Evolutionary conservation across 2,113 vertebrate species (phyloP).

Genomic region (Siniperca knerii): DNA sequence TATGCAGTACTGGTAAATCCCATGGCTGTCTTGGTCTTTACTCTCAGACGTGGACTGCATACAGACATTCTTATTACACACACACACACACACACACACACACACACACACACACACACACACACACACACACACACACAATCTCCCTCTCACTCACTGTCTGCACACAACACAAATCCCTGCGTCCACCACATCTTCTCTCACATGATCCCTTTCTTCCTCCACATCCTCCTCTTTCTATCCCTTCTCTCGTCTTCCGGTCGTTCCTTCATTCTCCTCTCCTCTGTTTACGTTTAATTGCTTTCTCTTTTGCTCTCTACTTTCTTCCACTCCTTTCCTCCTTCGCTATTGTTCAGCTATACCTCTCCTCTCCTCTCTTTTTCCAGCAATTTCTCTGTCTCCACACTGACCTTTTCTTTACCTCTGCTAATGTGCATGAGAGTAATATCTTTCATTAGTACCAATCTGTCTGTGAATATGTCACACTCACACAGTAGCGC

Average conservation of each 20-base stretch:
- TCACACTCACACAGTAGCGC: conserved; percentile 44
- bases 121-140: conserved; percentile 43
- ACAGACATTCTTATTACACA: conserved; percentile 61
- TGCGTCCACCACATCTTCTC: conserved; percentile 38
- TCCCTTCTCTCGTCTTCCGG: background rate
- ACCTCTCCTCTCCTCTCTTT: background rate
- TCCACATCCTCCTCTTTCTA: conserved; percentile 2
- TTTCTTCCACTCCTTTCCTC: conserved; percentile 8
- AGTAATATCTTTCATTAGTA: conserved; percentile 80
- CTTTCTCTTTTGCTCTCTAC: conserved; percentile 10
- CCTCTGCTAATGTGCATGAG: conserved; percentile 68
- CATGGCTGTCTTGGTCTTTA: conserved; percentile 62
- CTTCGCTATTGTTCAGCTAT: conserved; percentile 13
- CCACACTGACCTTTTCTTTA: conserved; percentile 73
- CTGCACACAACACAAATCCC: conserved; percentile 54
- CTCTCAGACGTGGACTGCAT: conserved; percentile 71
- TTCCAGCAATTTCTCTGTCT: conserved; percentile 37
- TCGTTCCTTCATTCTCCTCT: conserved; percentile 4
- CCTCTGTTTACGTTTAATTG: background rate
- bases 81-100: conserved; percentile 18
- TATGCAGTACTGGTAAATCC: conserved; percentile 71
- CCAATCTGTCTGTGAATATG: conserved; percentile 75
- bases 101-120: conserved; percentile 42
- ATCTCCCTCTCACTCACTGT: conserved; percentile 34
- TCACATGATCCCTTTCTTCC: conserved; percentile 41